phyloP scores from a whole-genome alignment of 92 coral and sea anemone genomes.

The Actinostola sp. region DNA sequence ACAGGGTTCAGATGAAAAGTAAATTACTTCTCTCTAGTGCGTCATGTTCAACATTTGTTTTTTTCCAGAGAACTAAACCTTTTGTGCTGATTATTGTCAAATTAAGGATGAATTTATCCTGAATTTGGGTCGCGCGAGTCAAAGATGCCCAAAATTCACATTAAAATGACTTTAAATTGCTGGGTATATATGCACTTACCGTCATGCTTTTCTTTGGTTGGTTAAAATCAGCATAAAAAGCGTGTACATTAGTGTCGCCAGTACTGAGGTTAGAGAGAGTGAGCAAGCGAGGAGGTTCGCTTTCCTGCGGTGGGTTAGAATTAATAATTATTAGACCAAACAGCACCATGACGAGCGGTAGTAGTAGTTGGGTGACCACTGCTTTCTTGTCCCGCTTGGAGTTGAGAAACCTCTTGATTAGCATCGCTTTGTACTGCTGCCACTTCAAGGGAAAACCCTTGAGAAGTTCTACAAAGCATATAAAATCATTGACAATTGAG shows the following conservation, averaged over 20 bases:
- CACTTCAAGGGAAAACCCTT: constrained; percentile 71
- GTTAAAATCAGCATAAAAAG: constrained; percentile 82
- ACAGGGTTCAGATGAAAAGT: not conserved
- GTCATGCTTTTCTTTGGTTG: not conserved
- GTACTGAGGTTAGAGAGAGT: constrained; percentile 75
- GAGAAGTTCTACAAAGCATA: constrained; percentile 55
- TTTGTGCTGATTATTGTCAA: too few species aligned
- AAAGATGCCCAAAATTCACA: not conserved
- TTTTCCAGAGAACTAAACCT: too few species aligned
- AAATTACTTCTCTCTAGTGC: not conserved
- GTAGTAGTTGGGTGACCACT: constrained; percentile 75
- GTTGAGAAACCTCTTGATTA: constrained; percentile 83
- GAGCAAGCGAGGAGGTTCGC: constrained; percentile 87
- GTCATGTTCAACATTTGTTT: too few species aligned
- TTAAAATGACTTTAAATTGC: not conserved
- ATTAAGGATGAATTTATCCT: too few species aligned
- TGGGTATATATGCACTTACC: constrained; percentile 4
- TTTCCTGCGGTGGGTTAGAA: constrained; percentile 46
- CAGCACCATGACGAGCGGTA: constrained; percentile 79
- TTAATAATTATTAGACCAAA: constrained; percentile 73
- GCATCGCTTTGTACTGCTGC: constrained; percentile 98
- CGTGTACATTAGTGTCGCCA: constrained; percentile 55
- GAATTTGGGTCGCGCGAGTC: not conserved
- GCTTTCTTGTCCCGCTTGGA: constrained; percentile 94
- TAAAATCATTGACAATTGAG: not conserved